These are phyloP conservation scores for Stichopus chloronotus DNA, from an alignment of 35 echinoderm and acorn worm species.

Conservation along the genomic window DNA sequence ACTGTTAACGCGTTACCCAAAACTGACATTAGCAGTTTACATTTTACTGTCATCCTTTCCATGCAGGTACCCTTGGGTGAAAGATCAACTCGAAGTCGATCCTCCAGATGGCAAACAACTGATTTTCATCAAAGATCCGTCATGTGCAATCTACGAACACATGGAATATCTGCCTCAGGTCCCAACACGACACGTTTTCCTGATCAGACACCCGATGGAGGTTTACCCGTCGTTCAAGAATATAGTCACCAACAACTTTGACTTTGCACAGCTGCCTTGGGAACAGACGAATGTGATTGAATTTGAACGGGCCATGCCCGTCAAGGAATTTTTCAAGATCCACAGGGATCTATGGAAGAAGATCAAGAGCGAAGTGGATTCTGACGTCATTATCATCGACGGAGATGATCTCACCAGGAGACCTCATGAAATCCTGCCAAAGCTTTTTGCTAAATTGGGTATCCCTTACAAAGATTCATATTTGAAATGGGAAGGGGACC, in stretches of 20 bases:
- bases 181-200: neutral
- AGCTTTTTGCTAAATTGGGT: conserved; percentile 6
- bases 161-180: neutral
- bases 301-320: neutral
- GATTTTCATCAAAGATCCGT: neutral
- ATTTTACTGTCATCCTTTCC: neutral
- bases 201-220: conserved; percentile 12
- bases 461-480: conserved; percentile 30
- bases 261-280: neutral
- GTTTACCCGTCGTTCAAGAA: conserved; percentile 8
- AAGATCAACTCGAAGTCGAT: conserved; percentile 4
- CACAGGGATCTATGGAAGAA: neutral
- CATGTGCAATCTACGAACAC: neutral
- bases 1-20: too few relatives aligned
- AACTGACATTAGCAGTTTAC: neutral
- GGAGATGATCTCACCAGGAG: neutral
- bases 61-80: neutral
- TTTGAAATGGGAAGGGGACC: neutral
- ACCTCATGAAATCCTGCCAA: neutral
- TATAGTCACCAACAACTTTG: neutral
- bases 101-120: neutral
- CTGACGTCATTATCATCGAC: conserved; percentile 16
- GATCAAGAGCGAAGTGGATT: neutral
- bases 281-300: neutral
- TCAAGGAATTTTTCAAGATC: neutral